Conservation (phyloP, 2,888 invertebrate genomes). For the Autographa pulchrina region DNA sequence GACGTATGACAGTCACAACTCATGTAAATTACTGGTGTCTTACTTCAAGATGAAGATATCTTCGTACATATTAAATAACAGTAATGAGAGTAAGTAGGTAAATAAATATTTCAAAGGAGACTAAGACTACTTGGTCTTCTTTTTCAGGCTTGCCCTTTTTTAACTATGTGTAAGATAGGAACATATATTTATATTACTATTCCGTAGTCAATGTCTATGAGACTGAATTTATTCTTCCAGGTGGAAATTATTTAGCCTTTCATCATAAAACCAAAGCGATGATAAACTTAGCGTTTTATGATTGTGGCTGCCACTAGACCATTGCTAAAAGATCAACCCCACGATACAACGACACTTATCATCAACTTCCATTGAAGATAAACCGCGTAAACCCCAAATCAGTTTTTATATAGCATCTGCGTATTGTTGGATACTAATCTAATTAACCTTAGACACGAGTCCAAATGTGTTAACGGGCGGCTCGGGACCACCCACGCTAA, state of each 20-base stretch:
- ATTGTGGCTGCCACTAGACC: neutral
- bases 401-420: conserved; percentile 77
- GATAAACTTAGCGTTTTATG: neutral
- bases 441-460: conserved; percentile 88
- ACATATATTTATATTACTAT: too few relatives aligned
- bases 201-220: neutral
- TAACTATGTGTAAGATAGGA: too few relatives aligned
- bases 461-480: conserved; percentile 87
- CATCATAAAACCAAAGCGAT: neutral
- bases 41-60: conserved; percentile 42
- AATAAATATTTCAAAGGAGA: neutral
- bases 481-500: conserved; percentile 73
- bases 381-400: conserved; percentile 63
- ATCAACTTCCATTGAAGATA: conserved; percentile 52
- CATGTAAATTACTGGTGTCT: conserved; percentile 83
- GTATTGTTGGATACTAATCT: conserved; percentile 85
- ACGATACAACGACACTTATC: conserved; percentile 8
- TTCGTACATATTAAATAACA: conserved; percentile 15
- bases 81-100: neutral
- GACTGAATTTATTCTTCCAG: neutral
- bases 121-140: too few relatives aligned
- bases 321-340: neutral
- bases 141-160: too few relatives aligned
- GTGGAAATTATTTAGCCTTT: neutral
- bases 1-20: conserved; percentile 85